Evolutionary conservation across 1,140 invertebrate species (phyloP).

Genomic region (Papilio aristodemus): DNA sequence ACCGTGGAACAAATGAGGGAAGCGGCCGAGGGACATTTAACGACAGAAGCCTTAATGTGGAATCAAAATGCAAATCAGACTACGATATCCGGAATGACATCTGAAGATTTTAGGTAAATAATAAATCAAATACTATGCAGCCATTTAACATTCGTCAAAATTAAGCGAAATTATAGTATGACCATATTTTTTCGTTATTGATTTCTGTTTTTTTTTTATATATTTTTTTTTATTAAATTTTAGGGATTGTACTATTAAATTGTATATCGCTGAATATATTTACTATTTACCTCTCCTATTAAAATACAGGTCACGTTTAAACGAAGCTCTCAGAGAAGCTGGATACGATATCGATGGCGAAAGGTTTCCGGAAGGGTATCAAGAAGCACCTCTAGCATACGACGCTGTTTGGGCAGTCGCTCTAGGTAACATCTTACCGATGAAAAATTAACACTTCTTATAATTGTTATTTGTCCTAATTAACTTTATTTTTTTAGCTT

Average conservation of each 20-base stretch:
- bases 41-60: constrained; percentile 99
- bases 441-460: not conserved
- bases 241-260: no score
- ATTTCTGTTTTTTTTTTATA: no score
- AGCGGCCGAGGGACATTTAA: constrained; percentile 98
- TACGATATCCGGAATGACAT: constrained; percentile 96
- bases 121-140: not conserved
- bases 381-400: constrained; percentile 98
- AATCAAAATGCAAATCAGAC: constrained; percentile 94
- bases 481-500: constrained; percentile 83
- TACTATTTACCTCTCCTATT: no score
- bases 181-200: no score
- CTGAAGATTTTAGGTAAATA: constrained; percentile 85
- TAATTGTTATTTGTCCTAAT: constrained; percentile 8
- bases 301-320: constrained; percentile 87
- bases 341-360: constrained; percentile 91
- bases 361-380: constrained; percentile 95
- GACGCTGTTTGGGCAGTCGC: constrained; percentile 99
- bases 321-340: constrained; percentile 87
- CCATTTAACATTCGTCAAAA: not conserved
- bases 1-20: constrained; percentile 94
- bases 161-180: no score
- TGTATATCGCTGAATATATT: no score
- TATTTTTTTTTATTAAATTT: no score
- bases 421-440: constrained; percentile 82